Evolutionary conservation across 2,797 vertebrate genomes (phyloP).

Genomic region (Malurus splendens): DNA sequence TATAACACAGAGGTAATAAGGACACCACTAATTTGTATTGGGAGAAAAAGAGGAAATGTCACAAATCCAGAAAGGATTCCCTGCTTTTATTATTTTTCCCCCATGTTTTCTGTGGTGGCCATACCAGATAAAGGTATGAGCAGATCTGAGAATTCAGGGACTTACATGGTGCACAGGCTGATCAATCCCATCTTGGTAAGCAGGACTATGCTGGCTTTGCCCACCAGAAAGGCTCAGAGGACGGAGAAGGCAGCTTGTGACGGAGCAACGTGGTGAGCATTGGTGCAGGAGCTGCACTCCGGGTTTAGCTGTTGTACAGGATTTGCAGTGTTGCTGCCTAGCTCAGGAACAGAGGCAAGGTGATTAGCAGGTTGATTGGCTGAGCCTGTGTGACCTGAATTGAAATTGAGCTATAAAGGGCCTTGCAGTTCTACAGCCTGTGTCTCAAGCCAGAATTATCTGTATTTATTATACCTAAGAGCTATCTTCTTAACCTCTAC

Average conservation of each 20-base stretch:
- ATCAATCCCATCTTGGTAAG: background rate
- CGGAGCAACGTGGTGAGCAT: background rate
- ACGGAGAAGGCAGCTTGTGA: background rate
- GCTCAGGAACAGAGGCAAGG: background rate
- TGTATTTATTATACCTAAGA: background rate
- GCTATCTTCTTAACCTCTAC: background rate
- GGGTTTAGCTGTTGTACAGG: background rate
- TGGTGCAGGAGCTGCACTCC: background rate
- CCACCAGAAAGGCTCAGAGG: background rate
- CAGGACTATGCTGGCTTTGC: background rate
- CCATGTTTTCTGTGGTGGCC: background rate
- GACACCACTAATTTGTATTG: background rate
- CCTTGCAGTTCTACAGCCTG: background rate
- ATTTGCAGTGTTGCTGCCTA: background rate
- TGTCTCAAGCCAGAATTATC: background rate
- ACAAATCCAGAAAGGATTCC: background rate
- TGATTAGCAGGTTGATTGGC: background rate
- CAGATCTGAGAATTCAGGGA: background rate
- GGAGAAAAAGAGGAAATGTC: background rate
- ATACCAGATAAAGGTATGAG: background rate
- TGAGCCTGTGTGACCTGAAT: background rate
- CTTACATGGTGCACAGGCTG: background rate
- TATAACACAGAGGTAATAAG: background rate
- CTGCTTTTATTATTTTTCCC: background rate
- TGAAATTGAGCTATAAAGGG: background rate